These are phyloP conservation scores for Sprattus sprattus DNA, from an alignment of 2,113 vertebrate genomes.

Conservation along the genomic window DNA sequence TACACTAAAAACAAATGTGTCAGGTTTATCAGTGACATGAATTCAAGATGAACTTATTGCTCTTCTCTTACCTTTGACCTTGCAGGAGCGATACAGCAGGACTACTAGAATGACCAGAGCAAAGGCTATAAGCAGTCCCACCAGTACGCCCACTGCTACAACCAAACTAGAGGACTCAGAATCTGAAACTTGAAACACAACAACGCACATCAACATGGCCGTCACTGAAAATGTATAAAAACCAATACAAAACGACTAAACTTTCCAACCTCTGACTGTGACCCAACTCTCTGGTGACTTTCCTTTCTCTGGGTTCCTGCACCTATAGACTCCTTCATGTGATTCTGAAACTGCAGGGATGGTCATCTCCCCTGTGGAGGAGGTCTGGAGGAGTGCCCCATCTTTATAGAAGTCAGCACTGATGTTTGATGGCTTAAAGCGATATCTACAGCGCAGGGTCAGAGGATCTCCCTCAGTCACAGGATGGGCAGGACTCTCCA, in stretches of 20 bases:
- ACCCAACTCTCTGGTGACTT: not conserved
- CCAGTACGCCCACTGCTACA: not conserved
- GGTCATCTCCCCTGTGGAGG: constrained; percentile 22
- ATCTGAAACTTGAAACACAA: not conserved
- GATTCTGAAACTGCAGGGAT: constrained; percentile 49
- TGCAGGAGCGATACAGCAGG: constrained; percentile 21
- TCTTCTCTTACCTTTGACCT: constrained; percentile 39
- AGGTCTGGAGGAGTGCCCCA: constrained; percentile 21
- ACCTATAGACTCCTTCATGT: constrained; percentile 53
- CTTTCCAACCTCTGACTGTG: not conserved
- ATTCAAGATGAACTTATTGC: not conserved
- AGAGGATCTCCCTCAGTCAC: not conserved
- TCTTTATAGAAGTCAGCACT: constrained; percentile 12
- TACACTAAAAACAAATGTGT: not conserved
- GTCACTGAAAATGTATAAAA: too few species aligned
- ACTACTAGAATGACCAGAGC: constrained; percentile 30
- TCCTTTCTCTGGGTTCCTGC: constrained; percentile 23
- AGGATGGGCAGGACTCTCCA: not conserved
- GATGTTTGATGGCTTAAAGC: not conserved
- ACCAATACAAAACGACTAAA: too few species aligned
- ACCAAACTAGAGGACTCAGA: not conserved
- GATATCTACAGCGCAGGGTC: constrained; percentile 13
- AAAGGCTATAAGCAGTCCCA: not conserved
- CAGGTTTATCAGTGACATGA: too few species aligned
- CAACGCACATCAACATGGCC: too few species aligned